Evolutionary conservation across 1,140 invertebrate genomes (phyloP).

Genomic region (Brachionus sp.): DNA sequence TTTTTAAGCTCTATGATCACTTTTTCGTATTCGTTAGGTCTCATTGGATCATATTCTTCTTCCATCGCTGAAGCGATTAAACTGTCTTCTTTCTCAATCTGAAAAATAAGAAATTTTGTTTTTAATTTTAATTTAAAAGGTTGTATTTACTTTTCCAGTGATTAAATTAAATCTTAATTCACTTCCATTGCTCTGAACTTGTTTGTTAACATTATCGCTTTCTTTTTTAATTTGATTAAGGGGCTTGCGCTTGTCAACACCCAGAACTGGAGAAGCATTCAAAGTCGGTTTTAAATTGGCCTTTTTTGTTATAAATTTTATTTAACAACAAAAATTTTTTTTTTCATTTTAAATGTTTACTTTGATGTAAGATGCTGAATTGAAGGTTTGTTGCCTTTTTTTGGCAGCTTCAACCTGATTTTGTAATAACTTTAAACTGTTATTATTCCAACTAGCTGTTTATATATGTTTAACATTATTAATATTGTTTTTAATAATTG

Average conservation of each 20-base stretch:
- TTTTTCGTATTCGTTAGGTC: conserved; percentile 46
- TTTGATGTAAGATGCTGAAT: not conserved
- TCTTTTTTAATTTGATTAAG: not conserved
- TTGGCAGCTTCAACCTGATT: conserved; percentile 27
- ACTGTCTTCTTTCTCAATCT: conserved; percentile 34
- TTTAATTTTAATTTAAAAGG: not conserved
- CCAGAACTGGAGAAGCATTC: not conserved
- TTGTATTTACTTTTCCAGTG: not conserved
- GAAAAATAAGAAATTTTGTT: not conserved
- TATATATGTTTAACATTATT: conserved; percentile 31
- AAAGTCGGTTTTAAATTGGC: not conserved
- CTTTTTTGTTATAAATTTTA: not conserved
- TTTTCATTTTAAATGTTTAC: not conserved
- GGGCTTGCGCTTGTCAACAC: not conserved
- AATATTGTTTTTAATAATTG: conserved; percentile 25
- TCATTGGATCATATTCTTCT: conserved; percentile 45
- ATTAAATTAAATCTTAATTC: conserved; percentile 28
- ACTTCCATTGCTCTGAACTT: not conserved
- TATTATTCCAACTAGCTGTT: conserved; percentile 37
- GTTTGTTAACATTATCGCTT: not conserved
- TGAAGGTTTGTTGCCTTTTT: conserved; percentile 25
- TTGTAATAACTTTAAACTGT: conserved; percentile 45
- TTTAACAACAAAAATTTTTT: not conserved
- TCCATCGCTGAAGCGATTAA: not conserved
- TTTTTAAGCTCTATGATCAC: not conserved